Evolutionary conservation across 2,888 invertebrate genomes (phyloP), one percentile per base, ranked within the genome.

Genomic region (Apeira syringaria): DNA sequence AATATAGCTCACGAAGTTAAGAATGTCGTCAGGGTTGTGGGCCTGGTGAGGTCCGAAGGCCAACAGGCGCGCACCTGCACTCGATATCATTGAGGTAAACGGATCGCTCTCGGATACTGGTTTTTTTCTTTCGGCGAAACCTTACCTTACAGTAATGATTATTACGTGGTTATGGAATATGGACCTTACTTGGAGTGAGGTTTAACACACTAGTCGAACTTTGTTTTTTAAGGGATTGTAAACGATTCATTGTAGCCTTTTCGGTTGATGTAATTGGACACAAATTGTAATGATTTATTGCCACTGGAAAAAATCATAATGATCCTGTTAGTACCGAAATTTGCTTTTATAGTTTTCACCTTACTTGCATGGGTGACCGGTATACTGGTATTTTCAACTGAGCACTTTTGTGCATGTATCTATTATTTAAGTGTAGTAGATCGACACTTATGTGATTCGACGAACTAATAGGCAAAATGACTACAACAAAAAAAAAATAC

Each of bases 11-110:
- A 30, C 49, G 49, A 41, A 41, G 22, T 11, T 27, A 9, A 47
- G 53, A 56, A 56, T 56, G 53, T 32, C 22, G 48, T 28, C 40
- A 42, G 46, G 50, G 40, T 31, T 50, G n/a, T n/a, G n/a, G n/a
- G n/a, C n/a, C n/a, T n/a, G 28, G 47, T 29, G 33, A 33, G 13
- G 35, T 4, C 29, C 40, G 47, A 55, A 55, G 57, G 53, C 40
- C 55, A 42, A 25, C 52, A 2, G 25, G 40, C 40, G 10, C 27
- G 36, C 54, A 53, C 52, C 55, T 57, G 49, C 46, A 29, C 27
- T 35, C 34, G 13, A 2, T 30, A 32, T 10, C 32, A 17, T 36
- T 44, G 37, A 43, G 18, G 17, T 9, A 25, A 29, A 38, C 29
- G 25, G 28, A 39, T 38, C 9, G 35, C 5, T 36, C 26, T 17